phyloP scores from a whole-genome alignment of 92 coral and sea anemone species.

The Heliopora coerulea region DNA sequence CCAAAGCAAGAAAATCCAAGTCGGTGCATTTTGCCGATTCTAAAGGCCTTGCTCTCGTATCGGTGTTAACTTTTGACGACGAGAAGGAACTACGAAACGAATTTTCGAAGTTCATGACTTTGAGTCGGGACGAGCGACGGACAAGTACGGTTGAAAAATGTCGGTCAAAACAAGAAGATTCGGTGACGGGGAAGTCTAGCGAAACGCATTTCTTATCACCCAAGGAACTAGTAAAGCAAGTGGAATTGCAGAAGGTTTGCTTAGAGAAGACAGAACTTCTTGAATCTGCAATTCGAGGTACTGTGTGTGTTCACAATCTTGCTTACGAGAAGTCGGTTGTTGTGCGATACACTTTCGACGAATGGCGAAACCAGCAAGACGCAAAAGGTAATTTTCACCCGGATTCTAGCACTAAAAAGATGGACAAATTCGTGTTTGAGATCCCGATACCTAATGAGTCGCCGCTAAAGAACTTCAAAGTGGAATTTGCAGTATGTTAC shows the following conservation, averaged over 20 bases:
- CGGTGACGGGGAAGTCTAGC: not conserved
- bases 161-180: not conserved
- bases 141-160: not conserved
- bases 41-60: conserved; percentile 35
- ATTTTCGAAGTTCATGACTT: not conserved
- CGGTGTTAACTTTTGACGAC: conserved; percentile 21
- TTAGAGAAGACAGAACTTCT: conserved; percentile 12
- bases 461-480: conserved; percentile 27
- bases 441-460: conserved; percentile 11
- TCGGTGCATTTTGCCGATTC: conserved; percentile 42
- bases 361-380: conserved; percentile 4
- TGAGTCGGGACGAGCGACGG: not conserved
- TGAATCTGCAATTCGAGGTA: conserved; percentile 17
- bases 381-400: conserved; percentile 3
- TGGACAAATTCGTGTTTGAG: conserved; percentile 33
- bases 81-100: conserved; percentile 21
- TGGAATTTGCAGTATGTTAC: conserved; percentile 39
- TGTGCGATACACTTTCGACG: conserved; percentile 10
- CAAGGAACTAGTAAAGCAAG: not conserved
- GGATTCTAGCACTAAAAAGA: not conserved
- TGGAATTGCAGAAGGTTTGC: conserved; percentile 32
- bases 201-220: not conserved
- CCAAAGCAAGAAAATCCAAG: conserved; percentile 23
- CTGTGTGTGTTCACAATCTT: conserved; percentile 18
- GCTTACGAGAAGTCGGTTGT: conserved; percentile 21